phyloP scores from a whole-genome alignment of 2,797 vertebrate species.

The Gymnoscopelus microlampas region DNA sequence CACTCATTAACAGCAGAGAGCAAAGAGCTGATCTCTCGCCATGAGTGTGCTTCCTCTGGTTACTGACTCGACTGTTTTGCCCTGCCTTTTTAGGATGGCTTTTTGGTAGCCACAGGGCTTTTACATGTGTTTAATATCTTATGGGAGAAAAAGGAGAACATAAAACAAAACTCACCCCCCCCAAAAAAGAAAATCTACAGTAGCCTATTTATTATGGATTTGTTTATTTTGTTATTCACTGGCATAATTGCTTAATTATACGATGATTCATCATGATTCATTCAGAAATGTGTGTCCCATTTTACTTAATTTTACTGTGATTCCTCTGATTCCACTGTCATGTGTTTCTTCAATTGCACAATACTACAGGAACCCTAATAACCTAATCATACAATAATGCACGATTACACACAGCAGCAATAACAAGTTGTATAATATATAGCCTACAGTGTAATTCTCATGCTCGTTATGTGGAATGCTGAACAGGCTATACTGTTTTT shows the following conservation, averaged over 20 bases:
- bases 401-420: too few species aligned
- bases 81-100: too few species aligned
- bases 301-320: conserved; percentile 1
- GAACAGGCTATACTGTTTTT: conserved; percentile 47
- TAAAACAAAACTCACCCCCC: too few species aligned
- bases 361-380: too few species aligned
- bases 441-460: background rate
- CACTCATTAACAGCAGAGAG: conserved; percentile 49
- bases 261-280: background rate
- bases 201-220: background rate
- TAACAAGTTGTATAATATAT: too few species aligned
- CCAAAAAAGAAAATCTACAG: background rate
- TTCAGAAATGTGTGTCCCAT: conserved; percentile 1
- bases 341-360: too few species aligned
- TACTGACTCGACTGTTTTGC: background rate
- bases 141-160: too few species aligned
- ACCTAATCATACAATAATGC: too few species aligned
- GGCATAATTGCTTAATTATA: conserved; percentile 12
- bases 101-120: conserved; percentile 1
- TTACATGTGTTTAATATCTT: background rate
- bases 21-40: conserved; percentile 25
- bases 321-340: too few species aligned
- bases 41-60: conserved; percentile 18
- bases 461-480: conserved; percentile 27
- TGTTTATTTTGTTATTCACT: background rate